Evolutionary conservation across 2,113 vertebrate species (phyloP), one percentile per base, ranked within the genome.

Genomic region (Oenanthe oenanthe): DNA sequence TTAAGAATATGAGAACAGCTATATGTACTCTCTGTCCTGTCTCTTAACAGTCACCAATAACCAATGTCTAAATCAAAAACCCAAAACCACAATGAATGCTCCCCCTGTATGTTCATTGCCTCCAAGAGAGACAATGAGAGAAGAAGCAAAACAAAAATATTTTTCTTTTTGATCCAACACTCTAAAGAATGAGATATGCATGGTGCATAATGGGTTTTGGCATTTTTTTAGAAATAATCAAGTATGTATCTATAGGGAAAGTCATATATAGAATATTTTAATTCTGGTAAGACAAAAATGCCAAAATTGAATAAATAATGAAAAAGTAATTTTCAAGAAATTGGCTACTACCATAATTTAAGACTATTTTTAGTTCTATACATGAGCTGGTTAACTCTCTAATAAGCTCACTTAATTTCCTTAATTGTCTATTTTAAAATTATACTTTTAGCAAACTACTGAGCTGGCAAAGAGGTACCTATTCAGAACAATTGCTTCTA

Each of bases 401-500:
- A 66, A 88, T 42, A 92, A 93, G 17, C 21, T 94, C 60, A 96
- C 47, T 77, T 66, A 87, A 77, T 91, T 95, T 95, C 36, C 32
- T 83, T 92, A 95, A 95, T 61, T 95, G 62, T 31, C 79, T 95
- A 87, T 83, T 96, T 92, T 95, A 78, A 85, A 95, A 84, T 93
- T 95, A 88, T 85, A 90, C 56, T 83, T 94, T 94, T 71, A 88
- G 60, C 17, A 66, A 81, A 62, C 45, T 82, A 91, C 31, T 67
- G n/a, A 86, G 56, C 43, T 90, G 63, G 75, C 62, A 85, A 68
- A 92, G 47, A 66, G 8, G 40, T 38, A 58, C 10, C 54, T 82
- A n/a, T 32, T 91, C 38, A 83, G 38, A 82, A 79, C 34, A 90
- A 71, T 56, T 85, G 32, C 13, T 88, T 87, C 78, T 70, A 86